Conservation (phyloP, 1,140 invertebrate species). For the Zaprionus tsacasi region DNA sequence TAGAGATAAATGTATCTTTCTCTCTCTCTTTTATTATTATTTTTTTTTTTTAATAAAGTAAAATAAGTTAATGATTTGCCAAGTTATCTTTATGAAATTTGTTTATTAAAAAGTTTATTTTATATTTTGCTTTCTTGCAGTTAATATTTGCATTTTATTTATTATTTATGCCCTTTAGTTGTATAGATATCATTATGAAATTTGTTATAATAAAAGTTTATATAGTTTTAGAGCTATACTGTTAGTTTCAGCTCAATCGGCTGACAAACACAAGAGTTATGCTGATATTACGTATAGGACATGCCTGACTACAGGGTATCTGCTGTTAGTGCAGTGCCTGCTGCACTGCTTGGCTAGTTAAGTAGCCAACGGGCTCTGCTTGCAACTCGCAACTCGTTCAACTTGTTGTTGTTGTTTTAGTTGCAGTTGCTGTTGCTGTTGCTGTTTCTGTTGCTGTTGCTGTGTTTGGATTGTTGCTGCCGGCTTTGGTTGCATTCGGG, state of each 20-base stretch:
- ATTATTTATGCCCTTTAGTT: not conserved
- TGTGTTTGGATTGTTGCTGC: conserved; percentile 19
- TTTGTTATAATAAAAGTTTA: not conserved
- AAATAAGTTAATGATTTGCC: not conserved
- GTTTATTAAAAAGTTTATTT: not conserved
- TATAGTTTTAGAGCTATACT: not conserved
- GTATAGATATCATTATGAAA: not conserved
- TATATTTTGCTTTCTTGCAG: no score
- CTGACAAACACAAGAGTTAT: not conserved
- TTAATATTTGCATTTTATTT: no score
- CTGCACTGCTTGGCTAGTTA: conserved; percentile 45
- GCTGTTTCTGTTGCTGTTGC: conserved; percentile 15
- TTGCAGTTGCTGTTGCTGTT: conserved; percentile 4
- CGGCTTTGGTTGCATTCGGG: conserved; percentile 13
- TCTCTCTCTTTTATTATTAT: no score
- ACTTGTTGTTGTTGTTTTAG: conserved; percentile 8
- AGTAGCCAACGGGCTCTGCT: conserved; percentile 66
- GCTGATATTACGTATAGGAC: not conserved
- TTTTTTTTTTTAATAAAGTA: not conserved
- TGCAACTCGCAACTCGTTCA: conserved; percentile 23
- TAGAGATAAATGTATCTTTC: no score
- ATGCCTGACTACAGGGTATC: not conserved
- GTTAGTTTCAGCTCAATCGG: not conserved
- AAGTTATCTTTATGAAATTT: not conserved
- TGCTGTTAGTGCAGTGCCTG: not conserved